phyloP scores from a whole-genome alignment of 2,888 invertebrate genomes.

The Tipula lateralis region DNA sequence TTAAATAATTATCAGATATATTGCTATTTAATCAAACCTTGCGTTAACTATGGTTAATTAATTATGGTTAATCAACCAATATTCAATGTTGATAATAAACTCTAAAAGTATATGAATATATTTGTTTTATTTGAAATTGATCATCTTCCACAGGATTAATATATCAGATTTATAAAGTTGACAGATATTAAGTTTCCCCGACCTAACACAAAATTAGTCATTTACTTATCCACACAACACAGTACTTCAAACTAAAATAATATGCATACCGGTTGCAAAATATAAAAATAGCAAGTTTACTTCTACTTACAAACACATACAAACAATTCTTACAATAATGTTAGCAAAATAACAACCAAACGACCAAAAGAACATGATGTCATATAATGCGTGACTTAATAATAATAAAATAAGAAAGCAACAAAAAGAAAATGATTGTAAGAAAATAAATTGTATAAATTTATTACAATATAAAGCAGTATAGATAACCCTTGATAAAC shows the following conservation, averaged over 20 bases:
- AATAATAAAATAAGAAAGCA: conserved; percentile 25
- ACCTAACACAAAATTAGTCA: too few species aligned
- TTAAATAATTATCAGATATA: too few species aligned
- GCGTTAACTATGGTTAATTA: too few species aligned
- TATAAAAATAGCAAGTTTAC: not conserved
- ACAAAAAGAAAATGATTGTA: conserved; percentile 20
- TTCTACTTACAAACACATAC: not conserved
- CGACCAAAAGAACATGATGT: conserved; percentile 26
- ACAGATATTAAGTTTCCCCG: too few species aligned
- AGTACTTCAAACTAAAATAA: not conserved
- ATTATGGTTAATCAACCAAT: too few species aligned
- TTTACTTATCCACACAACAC: not conserved
- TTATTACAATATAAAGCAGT: conserved; percentile 11
- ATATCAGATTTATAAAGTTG: too few species aligned
- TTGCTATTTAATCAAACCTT: too few species aligned
- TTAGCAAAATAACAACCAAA: not conserved
- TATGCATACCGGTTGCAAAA: not conserved
- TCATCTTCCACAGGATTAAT: too few species aligned
- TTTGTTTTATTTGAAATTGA: too few species aligned
- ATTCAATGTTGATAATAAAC: too few species aligned
- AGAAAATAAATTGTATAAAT: conserved; percentile 19
- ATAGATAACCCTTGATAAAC: not conserved
- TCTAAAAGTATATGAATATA: too few species aligned
- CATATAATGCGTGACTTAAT: not conserved
- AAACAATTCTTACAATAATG: not conserved